Evolutionary conservation across 1,140 invertebrate genomes (phyloP).

Genomic region (Dryas iulia): DNA sequence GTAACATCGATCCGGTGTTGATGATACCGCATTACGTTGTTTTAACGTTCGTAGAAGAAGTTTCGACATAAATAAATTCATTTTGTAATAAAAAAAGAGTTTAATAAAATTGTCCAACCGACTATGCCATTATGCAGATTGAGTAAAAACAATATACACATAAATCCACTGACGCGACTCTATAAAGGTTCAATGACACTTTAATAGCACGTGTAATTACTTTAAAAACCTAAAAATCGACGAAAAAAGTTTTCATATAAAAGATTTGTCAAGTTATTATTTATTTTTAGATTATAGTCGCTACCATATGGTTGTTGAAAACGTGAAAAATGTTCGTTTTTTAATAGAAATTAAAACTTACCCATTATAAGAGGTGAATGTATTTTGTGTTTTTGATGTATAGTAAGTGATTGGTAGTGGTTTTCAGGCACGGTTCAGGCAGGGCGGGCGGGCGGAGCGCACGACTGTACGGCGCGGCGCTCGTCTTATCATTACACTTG

Average conservation of each 20-base stretch:
- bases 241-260: not conserved
- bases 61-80: not conserved
- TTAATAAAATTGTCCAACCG: slow-evolving; percentile 27
- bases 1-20: slow-evolving; percentile 60
- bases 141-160: slow-evolving; percentile 13
- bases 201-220: slow-evolving; percentile 17
- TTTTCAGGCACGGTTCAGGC: slow-evolving; percentile 53
- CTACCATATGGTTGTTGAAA: slow-evolving; percentile 29
- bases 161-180: slow-evolving; percentile 40
- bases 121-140: slow-evolving; percentile 53
- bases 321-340: not conserved
- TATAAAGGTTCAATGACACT: slow-evolving; percentile 32
- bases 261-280: not conserved
- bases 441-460: slow-evolving; percentile 57
- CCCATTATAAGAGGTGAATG: slow-evolving; percentile 36
- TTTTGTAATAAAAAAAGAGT: not conserved
- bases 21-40: slow-evolving; percentile 19
- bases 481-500: slow-evolving; percentile 69
- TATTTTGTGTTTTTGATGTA: slow-evolving; percentile 10
- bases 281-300: not conserved
- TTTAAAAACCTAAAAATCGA: not conserved
- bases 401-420: slow-evolving; percentile 18
- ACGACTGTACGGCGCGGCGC: slow-evolving; percentile 58
- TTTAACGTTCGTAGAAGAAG: not conserved
- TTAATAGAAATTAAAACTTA: slow-evolving; percentile 32